phyloP scores from a whole-genome alignment of 2,888 invertebrate genomes.

The Drosophila leonis region DNA sequence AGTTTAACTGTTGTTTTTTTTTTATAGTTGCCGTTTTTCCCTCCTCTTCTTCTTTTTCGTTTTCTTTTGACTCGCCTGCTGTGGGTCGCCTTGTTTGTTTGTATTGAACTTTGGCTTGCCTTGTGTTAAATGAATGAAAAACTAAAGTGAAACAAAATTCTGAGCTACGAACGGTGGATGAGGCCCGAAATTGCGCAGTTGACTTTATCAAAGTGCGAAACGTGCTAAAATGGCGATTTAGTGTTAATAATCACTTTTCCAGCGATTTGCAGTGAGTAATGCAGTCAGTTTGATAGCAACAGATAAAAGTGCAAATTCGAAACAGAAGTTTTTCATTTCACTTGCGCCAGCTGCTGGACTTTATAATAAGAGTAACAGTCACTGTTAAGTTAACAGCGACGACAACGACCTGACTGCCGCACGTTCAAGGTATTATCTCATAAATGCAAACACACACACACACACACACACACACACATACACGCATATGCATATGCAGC shows the following conservation, averaged over 20 bases:
- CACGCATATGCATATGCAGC: slow-evolving; percentile 23
- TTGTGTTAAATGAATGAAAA: slow-evolving; percentile 43
- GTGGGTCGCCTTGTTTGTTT: slow-evolving; percentile 35
- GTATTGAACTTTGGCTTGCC: slow-evolving; percentile 47
- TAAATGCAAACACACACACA: slow-evolving; percentile 47
- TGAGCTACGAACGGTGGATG: slow-evolving; percentile 21
- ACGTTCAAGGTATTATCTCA: slow-evolving; percentile 82
- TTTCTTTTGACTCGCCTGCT: slow-evolving; percentile 35
- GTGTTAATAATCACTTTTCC: background rate
- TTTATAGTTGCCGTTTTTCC: background rate
- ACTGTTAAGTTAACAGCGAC: slow-evolving; percentile 40
- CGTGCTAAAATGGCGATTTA: slow-evolving; percentile 16
- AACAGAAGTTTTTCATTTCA: slow-evolving; percentile 67
- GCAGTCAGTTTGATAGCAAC: slow-evolving; percentile 4
- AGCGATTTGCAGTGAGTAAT: slow-evolving; percentile 35
- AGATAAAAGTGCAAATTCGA: slow-evolving; percentile 10
- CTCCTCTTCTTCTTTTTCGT: background rate
- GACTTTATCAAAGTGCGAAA: slow-evolving; percentile 34
- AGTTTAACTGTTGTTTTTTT: slow-evolving; percentile 13
- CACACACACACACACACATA: slow-evolving; percentile 16
- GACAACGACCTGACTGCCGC: slow-evolving; percentile 78
- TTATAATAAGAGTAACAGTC: slow-evolving; percentile 25
- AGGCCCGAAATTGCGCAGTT: slow-evolving; percentile 55
- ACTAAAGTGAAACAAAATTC: slow-evolving; percentile 19
- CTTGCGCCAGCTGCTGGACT: slow-evolving; percentile 26